Percentiles rank a stretch among this genome's conserved stretches.
Conservation (phyloP, 2,113 vertebrate genomes). For the Tragelaphus scriptus region DNA sequence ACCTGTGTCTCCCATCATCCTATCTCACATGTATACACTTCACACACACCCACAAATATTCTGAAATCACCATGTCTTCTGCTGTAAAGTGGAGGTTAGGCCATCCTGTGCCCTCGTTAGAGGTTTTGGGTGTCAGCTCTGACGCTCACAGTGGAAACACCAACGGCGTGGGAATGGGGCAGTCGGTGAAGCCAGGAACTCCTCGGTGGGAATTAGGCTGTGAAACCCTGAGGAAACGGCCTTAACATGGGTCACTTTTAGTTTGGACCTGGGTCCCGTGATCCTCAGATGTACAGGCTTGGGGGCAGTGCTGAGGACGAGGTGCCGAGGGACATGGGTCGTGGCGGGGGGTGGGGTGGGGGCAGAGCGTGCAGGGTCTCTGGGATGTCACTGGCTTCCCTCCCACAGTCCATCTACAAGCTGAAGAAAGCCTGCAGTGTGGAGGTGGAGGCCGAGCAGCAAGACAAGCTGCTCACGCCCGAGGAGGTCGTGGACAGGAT, state of each 20-base stretch:
- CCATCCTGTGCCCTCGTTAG: not conserved
- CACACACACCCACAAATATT: not conserved
- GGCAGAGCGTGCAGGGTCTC: not conserved
- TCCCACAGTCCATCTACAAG: slow-evolving; percentile 89
- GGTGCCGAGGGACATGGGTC: not conserved
- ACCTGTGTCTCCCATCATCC: not conserved
- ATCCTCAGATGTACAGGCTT: not conserved
- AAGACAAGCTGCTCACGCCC: slow-evolving; percentile 85
- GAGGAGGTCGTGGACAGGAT: slow-evolving; percentile 97
- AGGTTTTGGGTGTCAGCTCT: not conserved
- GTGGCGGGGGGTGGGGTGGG: no score
- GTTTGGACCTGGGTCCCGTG: not conserved
- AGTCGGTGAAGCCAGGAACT: not conserved
- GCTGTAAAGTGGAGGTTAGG: not conserved
- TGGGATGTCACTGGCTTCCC: not conserved
- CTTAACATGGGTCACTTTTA: not conserved
- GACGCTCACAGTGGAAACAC: not conserved
- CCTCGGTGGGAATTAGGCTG: not conserved
- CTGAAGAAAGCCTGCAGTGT: slow-evolving; percentile 92
- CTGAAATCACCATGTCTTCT: not conserved
- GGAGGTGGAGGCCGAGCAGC: slow-evolving; percentile 79
- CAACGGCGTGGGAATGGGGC: not conserved
- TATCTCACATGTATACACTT: not conserved
- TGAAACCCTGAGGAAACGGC: not conserved
- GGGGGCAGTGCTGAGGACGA: not conserved